These are phyloP conservation scores for Xiphydria camelus DNA, from an alignment of 2,888 invertebrate species.

Conservation along the genomic window DNA sequence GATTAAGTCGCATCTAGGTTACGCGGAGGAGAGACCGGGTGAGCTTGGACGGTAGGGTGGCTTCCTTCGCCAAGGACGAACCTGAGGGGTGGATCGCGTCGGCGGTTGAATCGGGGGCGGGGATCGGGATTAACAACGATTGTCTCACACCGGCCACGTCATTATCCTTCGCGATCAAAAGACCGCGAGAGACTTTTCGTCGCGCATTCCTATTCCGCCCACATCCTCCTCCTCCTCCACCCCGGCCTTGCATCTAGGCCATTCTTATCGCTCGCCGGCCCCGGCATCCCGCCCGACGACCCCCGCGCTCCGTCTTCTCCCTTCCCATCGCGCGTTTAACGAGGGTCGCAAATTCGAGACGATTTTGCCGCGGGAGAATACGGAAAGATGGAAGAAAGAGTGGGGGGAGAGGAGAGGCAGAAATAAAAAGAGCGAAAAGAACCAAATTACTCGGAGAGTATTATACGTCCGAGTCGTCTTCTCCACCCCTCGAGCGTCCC, in stretches of 20 bases:
- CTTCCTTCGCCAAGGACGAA: too few relatives aligned
- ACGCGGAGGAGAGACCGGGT: too few relatives aligned
- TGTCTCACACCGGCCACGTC: not conserved
- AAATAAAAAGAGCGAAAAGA: too few relatives aligned
- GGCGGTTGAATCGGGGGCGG: not conserved
- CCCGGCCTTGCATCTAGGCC: too few relatives aligned
- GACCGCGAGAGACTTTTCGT: not conserved
- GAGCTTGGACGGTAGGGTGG: too few relatives aligned
- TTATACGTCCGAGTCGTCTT: too few relatives aligned
- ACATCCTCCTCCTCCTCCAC: not conserved
- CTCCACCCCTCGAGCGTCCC: not conserved
- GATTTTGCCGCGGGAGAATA: too few relatives aligned
- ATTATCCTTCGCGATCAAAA: not conserved
- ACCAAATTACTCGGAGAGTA: too few relatives aligned
- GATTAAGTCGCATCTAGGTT: too few relatives aligned
- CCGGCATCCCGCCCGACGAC: not conserved
- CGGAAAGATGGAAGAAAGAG: too few relatives aligned
- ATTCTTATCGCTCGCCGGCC: not conserved
- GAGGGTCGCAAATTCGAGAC: not conserved
- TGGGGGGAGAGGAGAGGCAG: too few relatives aligned
- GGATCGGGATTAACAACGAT: not conserved
- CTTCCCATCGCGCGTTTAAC: not conserved
- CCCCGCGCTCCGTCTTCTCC: not conserved
- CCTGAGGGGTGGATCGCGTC: not conserved
- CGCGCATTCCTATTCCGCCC: not conserved